phyloP scores from a whole-genome alignment of 2,888 invertebrate species.

The Troglohyphantes excavatus region DNA sequence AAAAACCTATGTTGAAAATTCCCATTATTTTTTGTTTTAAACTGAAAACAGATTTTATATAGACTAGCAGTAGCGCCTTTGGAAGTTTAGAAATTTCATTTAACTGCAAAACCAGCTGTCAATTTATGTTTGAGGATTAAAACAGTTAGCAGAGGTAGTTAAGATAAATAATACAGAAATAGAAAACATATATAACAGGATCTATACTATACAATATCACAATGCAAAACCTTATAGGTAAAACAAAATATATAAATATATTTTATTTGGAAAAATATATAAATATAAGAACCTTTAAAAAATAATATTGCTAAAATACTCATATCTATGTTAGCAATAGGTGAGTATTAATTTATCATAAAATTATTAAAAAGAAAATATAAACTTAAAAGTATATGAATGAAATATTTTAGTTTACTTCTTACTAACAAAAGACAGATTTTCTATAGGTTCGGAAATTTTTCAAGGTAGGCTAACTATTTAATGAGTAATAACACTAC shows the following conservation, averaged over 20 bases:
- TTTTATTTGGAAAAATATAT: too few species aligned
- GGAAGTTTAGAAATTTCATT: conserved; percentile 31
- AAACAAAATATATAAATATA: not conserved
- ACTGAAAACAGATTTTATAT: conserved; percentile 23
- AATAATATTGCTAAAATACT: too few species aligned
- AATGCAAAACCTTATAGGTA: conserved; percentile 21
- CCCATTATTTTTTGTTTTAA: conserved; percentile 11
- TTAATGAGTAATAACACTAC: not conserved
- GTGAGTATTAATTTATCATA: too few species aligned
- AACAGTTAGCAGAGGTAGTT: conserved; percentile 12
- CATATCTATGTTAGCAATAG: too few species aligned
- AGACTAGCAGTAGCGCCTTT: conserved; percentile 27
- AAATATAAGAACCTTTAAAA: too few species aligned
- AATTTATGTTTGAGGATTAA: not conserved
- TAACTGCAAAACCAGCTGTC: conserved; percentile 24
- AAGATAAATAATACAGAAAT: not conserved
- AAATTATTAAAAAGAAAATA: too few species aligned
- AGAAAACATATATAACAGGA: not conserved
- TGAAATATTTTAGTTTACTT: too few species aligned
- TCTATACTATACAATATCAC: conserved; percentile 19
- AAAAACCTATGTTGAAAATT: conserved; percentile 44
- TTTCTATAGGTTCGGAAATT: too few species aligned
- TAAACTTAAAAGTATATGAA: too few species aligned
- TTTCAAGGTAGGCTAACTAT: too few species aligned
- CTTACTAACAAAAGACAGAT: too few species aligned